phyloP scores from a whole-genome alignment of 2,888 invertebrate genomes.

The Ariolimax columbianus region DNA sequence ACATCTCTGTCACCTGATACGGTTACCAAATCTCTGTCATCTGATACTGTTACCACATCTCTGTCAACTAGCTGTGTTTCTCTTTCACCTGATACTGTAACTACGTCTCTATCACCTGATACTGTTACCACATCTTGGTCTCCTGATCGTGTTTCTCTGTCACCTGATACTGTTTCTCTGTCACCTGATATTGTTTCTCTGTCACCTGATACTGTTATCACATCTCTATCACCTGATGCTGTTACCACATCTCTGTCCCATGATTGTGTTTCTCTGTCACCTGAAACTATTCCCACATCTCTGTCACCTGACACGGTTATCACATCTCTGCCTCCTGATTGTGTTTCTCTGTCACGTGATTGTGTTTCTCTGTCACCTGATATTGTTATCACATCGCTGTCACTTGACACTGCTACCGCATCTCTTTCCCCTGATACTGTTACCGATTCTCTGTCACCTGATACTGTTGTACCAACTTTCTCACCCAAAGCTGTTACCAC shows the following conservation, averaged over 20 bases:
- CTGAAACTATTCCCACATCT: not conserved
- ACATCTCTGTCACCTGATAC: not conserved
- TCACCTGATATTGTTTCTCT: not conserved
- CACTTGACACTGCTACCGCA: not conserved
- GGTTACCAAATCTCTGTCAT: not conserved
- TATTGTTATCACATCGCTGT: conserved; percentile 1
- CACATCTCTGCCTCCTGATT: not conserved
- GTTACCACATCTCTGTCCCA: not conserved
- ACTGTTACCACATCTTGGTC: not conserved
- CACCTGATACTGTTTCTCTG: not conserved
- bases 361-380: conserved; percentile 5
- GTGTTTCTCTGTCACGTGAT: not conserved
- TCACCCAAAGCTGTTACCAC: not conserved
- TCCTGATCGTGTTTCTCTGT: not conserved
- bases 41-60: not conserved
- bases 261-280: not conserved
- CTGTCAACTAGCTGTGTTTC: not conserved
- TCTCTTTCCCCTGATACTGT: conserved; percentile 12
- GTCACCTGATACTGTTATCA: not conserved
- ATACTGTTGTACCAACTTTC: not conserved
- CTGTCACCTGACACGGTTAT: not conserved
- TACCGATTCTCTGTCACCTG: not conserved
- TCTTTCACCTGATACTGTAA: not conserved
- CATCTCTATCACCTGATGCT: not conserved
- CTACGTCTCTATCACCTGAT: not conserved